Evolutionary conservation across 2,797 vertebrate species (phyloP).

Genomic region (Synaphobranchus kaupii): DNA sequence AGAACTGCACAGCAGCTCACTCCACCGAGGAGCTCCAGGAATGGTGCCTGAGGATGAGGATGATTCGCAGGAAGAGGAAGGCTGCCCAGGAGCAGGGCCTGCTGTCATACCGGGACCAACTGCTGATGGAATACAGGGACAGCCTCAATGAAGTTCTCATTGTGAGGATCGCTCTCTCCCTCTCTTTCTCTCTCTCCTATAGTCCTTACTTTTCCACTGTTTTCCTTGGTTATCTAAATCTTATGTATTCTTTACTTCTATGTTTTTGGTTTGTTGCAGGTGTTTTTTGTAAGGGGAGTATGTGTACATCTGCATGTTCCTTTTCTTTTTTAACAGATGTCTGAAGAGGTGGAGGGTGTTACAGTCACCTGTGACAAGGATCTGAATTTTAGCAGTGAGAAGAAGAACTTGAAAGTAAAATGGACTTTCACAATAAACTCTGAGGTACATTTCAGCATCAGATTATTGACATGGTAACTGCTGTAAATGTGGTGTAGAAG

Average conservation of each 20-base stretch:
- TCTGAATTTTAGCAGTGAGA: constrained; percentile 49
- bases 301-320: neutral
- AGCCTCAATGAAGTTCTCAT: constrained; percentile 73
- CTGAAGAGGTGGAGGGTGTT: constrained; percentile 71
- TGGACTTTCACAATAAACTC: constrained; percentile 79
- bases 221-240: constrained; percentile 28
- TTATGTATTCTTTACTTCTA: neutral
- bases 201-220: neutral
- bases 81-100: constrained; percentile 69
- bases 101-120: constrained; percentile 74
- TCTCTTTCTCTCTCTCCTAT: neutral
- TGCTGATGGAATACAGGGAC: constrained; percentile 76
- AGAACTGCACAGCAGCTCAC: constrained; percentile 75
- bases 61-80: constrained; percentile 53
- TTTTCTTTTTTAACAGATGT: constrained; percentile 67
- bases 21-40: constrained; percentile 81
- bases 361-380: constrained; percentile 70
- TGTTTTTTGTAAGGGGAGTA: neutral
- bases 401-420: constrained; percentile 52
- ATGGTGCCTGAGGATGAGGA: constrained; percentile 74
- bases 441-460: constrained; percentile 66
- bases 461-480: neutral
- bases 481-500: neutral
- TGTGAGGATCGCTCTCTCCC: constrained; percentile 64
- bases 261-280: neutral